These are phyloP conservation scores for Bryconaethiops microstoma DNA, from an alignment of 2,797 vertebrate species.

Conservation along the genomic window DNA sequence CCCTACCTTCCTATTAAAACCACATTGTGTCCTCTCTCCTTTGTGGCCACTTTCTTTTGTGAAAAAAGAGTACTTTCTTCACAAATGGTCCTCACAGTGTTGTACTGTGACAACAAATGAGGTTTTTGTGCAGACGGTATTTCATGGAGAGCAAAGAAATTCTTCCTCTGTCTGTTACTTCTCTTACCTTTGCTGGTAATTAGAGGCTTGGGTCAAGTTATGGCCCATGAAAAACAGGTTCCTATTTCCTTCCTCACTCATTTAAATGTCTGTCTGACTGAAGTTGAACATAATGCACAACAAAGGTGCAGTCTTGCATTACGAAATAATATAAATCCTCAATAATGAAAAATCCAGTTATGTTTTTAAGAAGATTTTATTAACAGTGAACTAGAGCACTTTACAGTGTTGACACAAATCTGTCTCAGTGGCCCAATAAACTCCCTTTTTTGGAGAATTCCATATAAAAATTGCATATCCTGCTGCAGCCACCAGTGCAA, in stretches of 20 bases:
- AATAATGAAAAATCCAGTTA: too few species aligned
- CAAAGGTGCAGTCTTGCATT: background rate
- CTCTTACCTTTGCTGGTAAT: background rate
- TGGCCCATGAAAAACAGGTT: conserved; percentile 4
- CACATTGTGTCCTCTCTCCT: conserved; percentile 66
- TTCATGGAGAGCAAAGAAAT: conserved; percentile 12
- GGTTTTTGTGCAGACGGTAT: conserved; percentile 61
- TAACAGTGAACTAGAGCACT: too few species aligned
- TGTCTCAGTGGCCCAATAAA: too few species aligned
- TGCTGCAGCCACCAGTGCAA: too few species aligned
- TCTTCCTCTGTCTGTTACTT: background rate
- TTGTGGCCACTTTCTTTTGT: conserved; percentile 65
- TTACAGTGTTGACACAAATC: too few species aligned
- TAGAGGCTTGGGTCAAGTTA: background rate
- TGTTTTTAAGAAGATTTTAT: too few species aligned
- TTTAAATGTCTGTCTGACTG: background rate
- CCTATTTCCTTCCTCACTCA: background rate
- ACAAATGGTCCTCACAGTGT: conserved; percentile 63
- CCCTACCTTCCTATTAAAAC: conserved; percentile 57
- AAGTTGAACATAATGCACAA: background rate
- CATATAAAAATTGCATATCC: too few species aligned
- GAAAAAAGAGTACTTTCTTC: conserved; percentile 71
- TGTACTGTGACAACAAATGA: conserved; percentile 72
- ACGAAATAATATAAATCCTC: too few species aligned
- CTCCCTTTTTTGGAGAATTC: too few species aligned